Evolutionary conservation across 2,113 vertebrate genomes (phyloP).

Genomic region (Excalfactoria chinensis): DNA sequence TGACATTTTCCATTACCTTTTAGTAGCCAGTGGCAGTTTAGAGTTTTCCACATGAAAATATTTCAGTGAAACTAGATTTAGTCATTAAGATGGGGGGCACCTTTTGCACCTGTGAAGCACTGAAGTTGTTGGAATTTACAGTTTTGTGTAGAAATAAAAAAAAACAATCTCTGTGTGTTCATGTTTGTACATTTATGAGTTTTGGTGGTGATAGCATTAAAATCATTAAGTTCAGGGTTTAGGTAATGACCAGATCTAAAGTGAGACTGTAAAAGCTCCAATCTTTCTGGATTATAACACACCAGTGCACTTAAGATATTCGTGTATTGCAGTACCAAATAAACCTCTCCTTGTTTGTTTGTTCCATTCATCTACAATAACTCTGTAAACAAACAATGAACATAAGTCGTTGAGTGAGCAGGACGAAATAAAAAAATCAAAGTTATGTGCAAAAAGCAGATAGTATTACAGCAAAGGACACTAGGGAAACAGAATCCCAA

Average conservation of each 20-base stretch:
- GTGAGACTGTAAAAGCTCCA: background rate
- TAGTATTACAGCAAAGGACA: too few species aligned
- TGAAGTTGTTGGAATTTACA: background rate
- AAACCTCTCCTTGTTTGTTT: too few species aligned
- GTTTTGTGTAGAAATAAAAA: background rate
- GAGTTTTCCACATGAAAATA: slow-evolving; percentile 32
- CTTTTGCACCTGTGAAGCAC: background rate
- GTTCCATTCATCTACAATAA: too few species aligned
- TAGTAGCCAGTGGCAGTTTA: slow-evolving; percentile 46
- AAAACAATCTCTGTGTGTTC: accelerated
- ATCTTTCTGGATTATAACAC: too few species aligned
- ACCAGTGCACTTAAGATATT: too few species aligned
- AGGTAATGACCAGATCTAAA: background rate
- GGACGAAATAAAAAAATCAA: too few species aligned
- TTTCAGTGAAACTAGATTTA: slow-evolving; percentile 47
- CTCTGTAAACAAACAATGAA: too few species aligned
- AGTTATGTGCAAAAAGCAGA: too few species aligned
- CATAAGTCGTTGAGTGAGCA: too few species aligned
- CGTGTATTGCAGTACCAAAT: too few species aligned
- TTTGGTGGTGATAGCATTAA: background rate
- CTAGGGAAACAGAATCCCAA: too few species aligned
- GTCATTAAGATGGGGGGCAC: background rate
- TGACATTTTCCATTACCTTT: slow-evolving; percentile 54
- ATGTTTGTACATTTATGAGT: background rate
- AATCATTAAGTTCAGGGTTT: background rate